phyloP scores from a whole-genome alignment of 2,797 vertebrate genomes.

The Hoplostethus mediterraneus region DNA sequence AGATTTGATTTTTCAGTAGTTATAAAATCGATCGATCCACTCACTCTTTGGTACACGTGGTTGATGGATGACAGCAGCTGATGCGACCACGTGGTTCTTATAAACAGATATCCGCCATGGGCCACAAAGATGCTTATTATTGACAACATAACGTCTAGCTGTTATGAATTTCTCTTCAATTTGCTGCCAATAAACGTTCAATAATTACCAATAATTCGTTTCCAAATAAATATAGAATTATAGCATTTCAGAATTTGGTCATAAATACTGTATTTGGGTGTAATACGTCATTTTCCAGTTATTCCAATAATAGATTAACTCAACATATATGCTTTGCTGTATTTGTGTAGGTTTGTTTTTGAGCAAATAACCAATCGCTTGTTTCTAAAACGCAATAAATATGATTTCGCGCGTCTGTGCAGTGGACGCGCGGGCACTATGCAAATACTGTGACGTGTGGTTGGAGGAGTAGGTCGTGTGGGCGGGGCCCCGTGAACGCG shows the following conservation, averaged over 20 bases:
- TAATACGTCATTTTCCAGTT: no score
- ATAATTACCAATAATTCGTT: not conserved
- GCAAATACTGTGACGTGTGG: constrained; percentile 41
- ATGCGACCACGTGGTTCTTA: constrained; percentile 64
- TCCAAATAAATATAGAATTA: no score
- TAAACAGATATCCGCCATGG: constrained; percentile 59
- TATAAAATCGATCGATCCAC: not conserved
- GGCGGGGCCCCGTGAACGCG: constrained; percentile 65
- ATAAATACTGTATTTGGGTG: no score
- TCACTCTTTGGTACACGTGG: constrained; percentile 1
- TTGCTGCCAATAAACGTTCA: not conserved
- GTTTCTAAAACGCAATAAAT: not conserved
- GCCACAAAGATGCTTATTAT: not conserved
- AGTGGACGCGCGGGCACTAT: constrained; percentile 55
- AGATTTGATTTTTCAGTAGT: not conserved
- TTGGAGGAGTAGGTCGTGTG: constrained; percentile 66
- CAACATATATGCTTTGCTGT: no score
- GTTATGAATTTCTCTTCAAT: not conserved
- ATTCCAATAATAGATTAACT: no score
- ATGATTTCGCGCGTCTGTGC: not conserved
- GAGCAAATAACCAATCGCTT: not conserved
- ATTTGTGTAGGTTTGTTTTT: no score
- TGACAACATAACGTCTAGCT: not conserved
- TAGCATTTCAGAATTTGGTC: not conserved
- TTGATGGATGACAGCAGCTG: constrained; percentile 38